These are phyloP conservation scores for Teleogryllus occipitalis DNA, from an alignment of 1,140 invertebrate species.

Conservation along the genomic window DNA sequence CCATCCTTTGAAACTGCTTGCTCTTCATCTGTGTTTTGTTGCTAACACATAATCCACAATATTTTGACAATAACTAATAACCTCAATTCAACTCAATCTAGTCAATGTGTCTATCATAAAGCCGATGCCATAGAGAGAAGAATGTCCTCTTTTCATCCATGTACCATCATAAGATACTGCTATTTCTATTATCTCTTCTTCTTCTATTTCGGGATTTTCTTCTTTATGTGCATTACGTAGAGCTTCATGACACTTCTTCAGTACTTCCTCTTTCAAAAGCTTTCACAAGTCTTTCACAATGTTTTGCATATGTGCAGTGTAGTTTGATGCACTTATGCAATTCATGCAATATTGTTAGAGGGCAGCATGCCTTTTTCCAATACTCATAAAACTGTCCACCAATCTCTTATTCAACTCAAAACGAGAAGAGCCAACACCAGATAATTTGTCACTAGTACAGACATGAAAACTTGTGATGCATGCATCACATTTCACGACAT, in stretches of 20 bases:
- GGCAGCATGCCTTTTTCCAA: neutral
- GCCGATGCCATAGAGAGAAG: neutral
- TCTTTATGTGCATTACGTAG: neutral
- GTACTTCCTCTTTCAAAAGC: neutral
- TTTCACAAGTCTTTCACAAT: neutral
- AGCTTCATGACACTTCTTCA: too few species aligned
- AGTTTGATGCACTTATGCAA: neutral
- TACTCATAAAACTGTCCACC: neutral
- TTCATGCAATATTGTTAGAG: neutral
- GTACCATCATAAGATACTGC: too few species aligned
- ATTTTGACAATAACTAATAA: neutral
- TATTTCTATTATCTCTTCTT: neutral
- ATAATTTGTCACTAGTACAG: neutral
- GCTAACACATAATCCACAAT: neutral
- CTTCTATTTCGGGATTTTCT: neutral
- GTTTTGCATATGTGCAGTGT: neutral
- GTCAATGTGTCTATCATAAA: neutral
- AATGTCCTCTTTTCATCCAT: neutral
- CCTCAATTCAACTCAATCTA: neutral
- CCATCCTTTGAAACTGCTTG: constrained; percentile 24
- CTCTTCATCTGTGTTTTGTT: neutral
- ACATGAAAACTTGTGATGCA: too few species aligned
- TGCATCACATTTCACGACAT: too few species aligned
- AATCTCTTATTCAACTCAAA: neutral
- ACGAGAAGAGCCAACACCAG: neutral